Evolutionary conservation across 2,113 vertebrate genomes (phyloP), one percentile per base, ranked within the genome.

Genomic region (Talpa occidentalis): DNA sequence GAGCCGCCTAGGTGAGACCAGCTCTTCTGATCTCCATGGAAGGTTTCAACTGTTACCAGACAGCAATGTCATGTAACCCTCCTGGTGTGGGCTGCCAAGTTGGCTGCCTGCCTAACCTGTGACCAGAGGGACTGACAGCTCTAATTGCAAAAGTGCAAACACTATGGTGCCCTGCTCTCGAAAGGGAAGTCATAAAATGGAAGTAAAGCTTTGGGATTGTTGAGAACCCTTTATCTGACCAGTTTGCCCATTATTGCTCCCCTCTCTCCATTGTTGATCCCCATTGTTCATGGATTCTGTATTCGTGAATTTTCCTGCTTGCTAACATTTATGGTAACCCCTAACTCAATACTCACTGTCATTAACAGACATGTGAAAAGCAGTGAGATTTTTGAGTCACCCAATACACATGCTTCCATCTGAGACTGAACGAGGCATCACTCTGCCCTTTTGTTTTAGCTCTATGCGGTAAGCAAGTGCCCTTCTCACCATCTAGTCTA

Each of bases 131-230:
- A 28, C 19, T 30, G 52, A 66, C 19, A 64, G 44, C 4, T 12
- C 54, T 11, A 7, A 22, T 17, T 72, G 16, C 40, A 72, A 19
- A 42, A 62, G 30, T 14, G 6, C 37, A 37, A 19, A 86, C 5
- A 32, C n/a, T 15, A 42, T 40, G 11, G 26, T 40, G 17, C 54
- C 22, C 14, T 77, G 28, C 11, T 72, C 22, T 28, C 21, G 56
- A 42, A 69, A 37, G 21, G 2, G 15, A 60, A 6, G 14, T 1
- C 2, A 0, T 42, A 6, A 19, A 32, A 15, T 3, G 17, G 66
- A 85, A 47, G n/a, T 14, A 11, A 4, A 32, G 19, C 32, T 67
- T 87, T 32, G 5, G 15, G 37, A 15, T 11, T 19, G 0, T 19
- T 26, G 5, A 59, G 42, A 47, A 26, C 21, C 21, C 44, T 66